Conservation (phyloP, 2,888 invertebrate species). For the Anorthoa munda region DNA sequence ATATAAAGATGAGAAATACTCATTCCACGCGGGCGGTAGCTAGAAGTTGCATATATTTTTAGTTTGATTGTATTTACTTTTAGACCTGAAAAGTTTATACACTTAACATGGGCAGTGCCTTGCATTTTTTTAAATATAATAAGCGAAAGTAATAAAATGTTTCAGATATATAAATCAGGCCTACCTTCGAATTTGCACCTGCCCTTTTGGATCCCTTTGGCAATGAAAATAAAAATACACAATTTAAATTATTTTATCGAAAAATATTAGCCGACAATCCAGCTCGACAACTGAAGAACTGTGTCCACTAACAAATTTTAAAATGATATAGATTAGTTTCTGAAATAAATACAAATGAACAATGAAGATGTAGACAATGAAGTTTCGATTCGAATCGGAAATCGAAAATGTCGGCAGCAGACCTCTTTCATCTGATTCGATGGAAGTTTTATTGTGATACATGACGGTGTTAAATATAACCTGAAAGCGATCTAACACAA, state of each 20-base stretch:
- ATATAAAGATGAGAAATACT: too few species aligned
- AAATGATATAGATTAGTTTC: neutral
- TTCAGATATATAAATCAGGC: constrained; percentile 28
- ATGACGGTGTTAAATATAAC: neutral
- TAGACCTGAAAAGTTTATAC: neutral
- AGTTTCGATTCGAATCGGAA: too few species aligned
- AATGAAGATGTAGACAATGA: too few species aligned
- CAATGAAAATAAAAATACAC: constrained; percentile 48
- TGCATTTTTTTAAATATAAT: neutral
- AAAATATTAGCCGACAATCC: neutral
- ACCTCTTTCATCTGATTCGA: neutral
- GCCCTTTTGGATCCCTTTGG: constrained; percentile 58
- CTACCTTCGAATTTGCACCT: constrained; percentile 55
- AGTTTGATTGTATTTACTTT: neutral
- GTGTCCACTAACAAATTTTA: neutral
- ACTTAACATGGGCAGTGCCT: neutral
- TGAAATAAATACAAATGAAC: neutral
- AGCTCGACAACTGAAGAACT: constrained; percentile 2
- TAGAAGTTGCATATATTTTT: neutral
- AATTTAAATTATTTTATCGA: constrained; percentile 24
- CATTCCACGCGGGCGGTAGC: too few species aligned
- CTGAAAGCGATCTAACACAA: neutral
- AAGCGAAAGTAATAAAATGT: neutral
- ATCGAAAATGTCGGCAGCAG: neutral
- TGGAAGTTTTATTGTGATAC: neutral